Evolutionary conservation across 2,888 invertebrate species (phyloP).

Genomic region (Platycheirus rosarum): DNA sequence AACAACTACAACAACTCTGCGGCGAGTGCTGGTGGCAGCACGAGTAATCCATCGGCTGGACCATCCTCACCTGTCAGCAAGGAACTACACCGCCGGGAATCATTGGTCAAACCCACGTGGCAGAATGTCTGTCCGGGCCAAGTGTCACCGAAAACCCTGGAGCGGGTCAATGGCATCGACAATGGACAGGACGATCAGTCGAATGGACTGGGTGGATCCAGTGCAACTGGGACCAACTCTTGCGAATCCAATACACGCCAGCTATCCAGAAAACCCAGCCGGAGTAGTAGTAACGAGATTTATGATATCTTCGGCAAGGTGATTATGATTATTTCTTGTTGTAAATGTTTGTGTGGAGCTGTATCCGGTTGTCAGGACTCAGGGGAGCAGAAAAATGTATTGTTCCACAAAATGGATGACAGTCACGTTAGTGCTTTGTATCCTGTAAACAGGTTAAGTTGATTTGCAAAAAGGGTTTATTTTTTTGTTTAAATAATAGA

Average conservation of each 20-base stretch:
- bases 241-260: slow-evolving; percentile 49
- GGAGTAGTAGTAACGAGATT: slow-evolving; percentile 76
- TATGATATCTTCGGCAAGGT: slow-evolving; percentile 81
- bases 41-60: slow-evolving; percentile 34
- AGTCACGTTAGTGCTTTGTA: slow-evolving; percentile 23
- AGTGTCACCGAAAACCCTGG: slow-evolving; percentile 80
- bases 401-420: slow-evolving; percentile 1
- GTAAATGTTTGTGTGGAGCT: slow-evolving; percentile 3
- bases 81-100: slow-evolving; percentile 79
- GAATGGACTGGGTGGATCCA: slow-evolving; percentile 66
- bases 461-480: slow-evolving; percentile 27
- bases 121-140: slow-evolving; percentile 82
- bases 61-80: slow-evolving; percentile 63
- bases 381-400: neutral
- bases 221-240: slow-evolving; percentile 70
- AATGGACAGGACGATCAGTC: slow-evolving; percentile 78
- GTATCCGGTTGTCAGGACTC: slow-evolving; percentile 3
- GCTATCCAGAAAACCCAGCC: slow-evolving; percentile 64
- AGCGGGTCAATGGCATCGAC: slow-evolving; percentile 81
- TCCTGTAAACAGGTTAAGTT: slow-evolving; percentile 16
- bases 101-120: slow-evolving; percentile 82
- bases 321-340: slow-evolving; percentile 70
- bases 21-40: slow-evolving; percentile 7
- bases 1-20: slow-evolving; percentile 9
- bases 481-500: slow-evolving; percentile 22